phyloP scores from a whole-genome alignment of 2,888 invertebrate species.

The Macrosiphum euphorbiae region DNA sequence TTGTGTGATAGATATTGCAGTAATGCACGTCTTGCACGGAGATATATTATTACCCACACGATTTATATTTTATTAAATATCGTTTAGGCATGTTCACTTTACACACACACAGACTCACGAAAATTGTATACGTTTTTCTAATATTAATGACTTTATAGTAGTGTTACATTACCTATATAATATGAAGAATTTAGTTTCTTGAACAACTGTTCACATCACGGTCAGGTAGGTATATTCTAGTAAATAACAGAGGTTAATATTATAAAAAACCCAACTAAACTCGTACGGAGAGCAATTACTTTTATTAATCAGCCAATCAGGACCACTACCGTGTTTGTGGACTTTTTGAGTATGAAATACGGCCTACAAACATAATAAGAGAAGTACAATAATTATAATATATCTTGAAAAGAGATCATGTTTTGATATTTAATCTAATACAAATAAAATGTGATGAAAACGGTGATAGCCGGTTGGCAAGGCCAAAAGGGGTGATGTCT shows the following conservation, averaged over 20 bases:
- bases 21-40: not conserved
- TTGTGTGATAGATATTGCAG: not conserved
- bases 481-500: not conserved
- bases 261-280: not conserved
- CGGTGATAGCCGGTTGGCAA: not conserved
- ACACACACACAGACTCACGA: not conserved
- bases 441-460: not conserved
- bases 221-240: too few relatives aligned
- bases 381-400: too few relatives aligned
- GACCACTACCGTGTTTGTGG: too few relatives aligned
- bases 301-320: too few relatives aligned
- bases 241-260: not conserved
- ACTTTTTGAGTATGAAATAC: too few relatives aligned
- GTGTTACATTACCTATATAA: not conserved
- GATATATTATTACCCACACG: not conserved
- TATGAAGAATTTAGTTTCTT: not conserved
- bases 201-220: not conserved
- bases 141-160: not conserved
- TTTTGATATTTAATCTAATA: not conserved
- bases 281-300: too few relatives aligned
- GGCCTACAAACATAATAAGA: too few relatives aligned
- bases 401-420: not conserved
- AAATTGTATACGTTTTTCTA: not conserved
- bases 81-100: not conserved
- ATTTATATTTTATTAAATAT: not conserved